phyloP scores from a whole-genome alignment of 2,888 invertebrate species.

The Ormyrus rosae region DNA sequence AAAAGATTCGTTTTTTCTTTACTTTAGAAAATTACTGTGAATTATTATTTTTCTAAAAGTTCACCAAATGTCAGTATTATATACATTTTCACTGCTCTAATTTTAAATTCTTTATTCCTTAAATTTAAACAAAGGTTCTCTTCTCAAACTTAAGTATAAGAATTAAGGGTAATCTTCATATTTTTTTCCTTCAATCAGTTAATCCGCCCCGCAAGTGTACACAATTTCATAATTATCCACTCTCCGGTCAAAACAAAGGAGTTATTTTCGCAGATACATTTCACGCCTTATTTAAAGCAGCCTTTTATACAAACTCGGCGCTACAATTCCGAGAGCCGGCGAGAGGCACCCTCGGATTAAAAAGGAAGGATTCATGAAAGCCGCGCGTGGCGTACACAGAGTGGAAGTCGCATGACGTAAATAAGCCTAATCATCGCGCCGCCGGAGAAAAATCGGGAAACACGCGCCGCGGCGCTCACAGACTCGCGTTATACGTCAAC shows the following conservation, averaged over 20 bases:
- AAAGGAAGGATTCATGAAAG: slow-evolving; percentile 39
- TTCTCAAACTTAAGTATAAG: too few species aligned
- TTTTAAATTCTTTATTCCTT: too few species aligned
- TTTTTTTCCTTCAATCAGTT: too few species aligned
- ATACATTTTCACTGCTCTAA: too few species aligned
- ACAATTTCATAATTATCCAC: not conserved
- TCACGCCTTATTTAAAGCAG: not conserved
- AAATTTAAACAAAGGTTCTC: too few species aligned
- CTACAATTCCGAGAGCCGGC: not conserved
- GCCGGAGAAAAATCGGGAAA: slow-evolving; percentile 11
- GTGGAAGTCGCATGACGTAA: slow-evolving; percentile 8
- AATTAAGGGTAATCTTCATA: too few species aligned
- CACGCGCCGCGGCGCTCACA: not conserved
- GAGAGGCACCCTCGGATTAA: slow-evolving; percentile 32
- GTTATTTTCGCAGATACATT: slow-evolving; percentile 21
- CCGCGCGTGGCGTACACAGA: not conserved
- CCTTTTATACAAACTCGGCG: not conserved
- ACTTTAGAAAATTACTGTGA: too few species aligned
- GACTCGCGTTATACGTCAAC: not conserved
- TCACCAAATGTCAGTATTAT: too few species aligned
- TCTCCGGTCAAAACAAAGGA: not conserved
- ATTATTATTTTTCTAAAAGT: too few species aligned
- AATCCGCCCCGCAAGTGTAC: not conserved
- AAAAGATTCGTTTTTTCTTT: not conserved
- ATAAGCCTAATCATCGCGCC: not conserved